A percentile compares a stretch with the other conserved stretches of the same genome.
Evolutionary conservation across 2,888 invertebrate genomes (phyloP).

Genomic region (Sminthurides aquaticus): DNA sequence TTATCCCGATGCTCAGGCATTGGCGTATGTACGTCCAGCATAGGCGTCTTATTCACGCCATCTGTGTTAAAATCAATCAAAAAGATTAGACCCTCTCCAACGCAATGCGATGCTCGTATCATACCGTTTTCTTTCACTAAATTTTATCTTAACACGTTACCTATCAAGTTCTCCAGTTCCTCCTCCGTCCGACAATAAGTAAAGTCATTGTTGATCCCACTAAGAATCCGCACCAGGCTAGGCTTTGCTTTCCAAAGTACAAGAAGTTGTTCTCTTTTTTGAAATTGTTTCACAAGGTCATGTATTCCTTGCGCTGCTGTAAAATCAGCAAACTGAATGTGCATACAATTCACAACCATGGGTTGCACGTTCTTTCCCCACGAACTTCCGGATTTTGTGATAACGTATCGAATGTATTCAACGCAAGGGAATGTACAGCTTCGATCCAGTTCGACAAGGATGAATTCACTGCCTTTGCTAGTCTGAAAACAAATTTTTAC

Average conservation of each 20-base stretch:
- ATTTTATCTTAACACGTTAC: no score
- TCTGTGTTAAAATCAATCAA: no score
- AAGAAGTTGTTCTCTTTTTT: constrained; percentile 36
- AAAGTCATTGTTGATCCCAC: constrained; percentile 55
- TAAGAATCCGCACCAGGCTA: constrained; percentile 61
- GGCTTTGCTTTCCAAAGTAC: constrained; percentile 49
- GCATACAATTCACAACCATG: constrained; percentile 77
- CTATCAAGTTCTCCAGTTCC: constrained; percentile 59
- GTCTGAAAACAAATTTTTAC: constrained; percentile 28
- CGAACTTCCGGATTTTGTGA: constrained; percentile 69
- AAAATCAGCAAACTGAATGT: constrained; percentile 80
- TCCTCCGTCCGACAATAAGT: constrained; percentile 57
- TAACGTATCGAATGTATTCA: constrained; percentile 62
- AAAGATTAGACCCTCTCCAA: no score
- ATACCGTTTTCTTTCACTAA: no score
- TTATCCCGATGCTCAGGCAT: not conserved
- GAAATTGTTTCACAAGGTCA: constrained; percentile 30
- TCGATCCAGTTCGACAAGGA: constrained; percentile 48
- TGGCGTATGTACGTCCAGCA: not conserved
- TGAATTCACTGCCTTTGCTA: constrained; percentile 34
- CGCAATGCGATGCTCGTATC: no score
- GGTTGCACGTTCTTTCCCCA: constrained; percentile 51
- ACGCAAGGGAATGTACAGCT: constrained; percentile 84
- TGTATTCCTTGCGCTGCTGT: constrained; percentile 58
- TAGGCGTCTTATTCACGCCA: not conserved